Conservation (phyloP, 2,888 invertebrate species). For the Caenorhabditis macrosperma region DNA sequence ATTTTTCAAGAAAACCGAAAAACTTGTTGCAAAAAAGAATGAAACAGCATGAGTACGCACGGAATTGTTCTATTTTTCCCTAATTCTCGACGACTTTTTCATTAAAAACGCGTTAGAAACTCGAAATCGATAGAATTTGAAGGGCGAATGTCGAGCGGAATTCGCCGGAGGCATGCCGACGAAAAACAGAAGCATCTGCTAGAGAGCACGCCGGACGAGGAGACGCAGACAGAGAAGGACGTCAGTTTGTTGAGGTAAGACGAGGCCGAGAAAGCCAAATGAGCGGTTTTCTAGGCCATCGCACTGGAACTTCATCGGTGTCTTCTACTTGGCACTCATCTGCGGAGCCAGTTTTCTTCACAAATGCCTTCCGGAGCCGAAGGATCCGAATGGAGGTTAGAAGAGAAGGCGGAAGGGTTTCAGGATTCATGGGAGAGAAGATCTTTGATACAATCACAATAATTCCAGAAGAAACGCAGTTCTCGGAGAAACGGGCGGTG, state of each 20-base stretch:
- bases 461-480: conserved; percentile 66
- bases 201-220: conserved; percentile 10
- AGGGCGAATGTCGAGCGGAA: conserved; percentile 35
- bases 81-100: background rate
- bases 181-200: conserved; percentile 16
- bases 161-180: conserved; percentile 41
- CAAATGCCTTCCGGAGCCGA: conserved; percentile 63
- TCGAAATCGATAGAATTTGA: too few relatives aligned
- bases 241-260: conserved; percentile 21
- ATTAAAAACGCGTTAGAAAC: too few relatives aligned
- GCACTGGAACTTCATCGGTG: conserved; percentile 59
- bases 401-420: conserved; percentile 2
- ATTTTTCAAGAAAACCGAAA: too few relatives aligned
- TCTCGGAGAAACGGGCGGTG: conserved; percentile 68
- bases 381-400: conserved; percentile 64
- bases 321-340: conserved; percentile 49
- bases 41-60: too few relatives aligned
- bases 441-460: too few relatives aligned
- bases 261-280: conserved; percentile 6
- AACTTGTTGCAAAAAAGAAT: too few relatives aligned
- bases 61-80: background rate
- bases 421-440: too few relatives aligned
- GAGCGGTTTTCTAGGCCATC: conserved; percentile 21
- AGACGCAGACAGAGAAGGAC: conserved; percentile 25
- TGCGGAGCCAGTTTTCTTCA: conserved; percentile 51